Evolutionary conservation across 1,140 invertebrate genomes (phyloP), one percentile per base, ranked within the genome.

Genomic region (Dendroctonus valens): DNA sequence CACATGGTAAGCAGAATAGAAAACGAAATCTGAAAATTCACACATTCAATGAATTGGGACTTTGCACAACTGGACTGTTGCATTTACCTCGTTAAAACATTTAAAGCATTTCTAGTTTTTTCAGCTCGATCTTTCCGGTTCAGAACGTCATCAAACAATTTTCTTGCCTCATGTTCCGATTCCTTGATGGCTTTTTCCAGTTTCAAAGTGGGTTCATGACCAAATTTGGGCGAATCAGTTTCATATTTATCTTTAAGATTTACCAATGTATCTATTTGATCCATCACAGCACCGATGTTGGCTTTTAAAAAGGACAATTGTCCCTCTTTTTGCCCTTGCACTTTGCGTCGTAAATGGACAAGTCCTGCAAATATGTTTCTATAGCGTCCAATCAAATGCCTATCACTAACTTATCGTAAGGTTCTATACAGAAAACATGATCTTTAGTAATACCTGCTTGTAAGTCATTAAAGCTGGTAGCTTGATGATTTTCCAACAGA

Each of bases 91-190:
- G 95, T 92, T 65, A 99, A 83, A 5, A 98, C 89, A 69, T 92
- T 91, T 12, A 99, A 82, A 9, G 97, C 96, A 77, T 97, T 98
- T 63, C 97, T 83, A 0, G 95, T 99, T 11, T 93, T 91, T 79
- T 99, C 97, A 0, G 96, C 97, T 75, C 91, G 88, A 72, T 99
- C 97, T 77, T 97, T 93, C 51, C 97, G 84, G 7, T 90, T 86
- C 42, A 99, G 79, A 9, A 99, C 96, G 77, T 97, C 95, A 64
- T 95, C 89, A 77, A 99, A 99, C 38, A 99, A 81, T 71, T 91
- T 91, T 76, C 96, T 91, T 0, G 96, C 96, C 79, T 97, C 91
- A 41, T 84, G 84, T 79, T 95, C 95, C 3, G 94, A 93, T 78
- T 92, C 91, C 79, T 87, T 85, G 65, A 96, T 94, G 15, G 91